Base-by-base conservation (phyloP, 2,113 vertebrate species). In the Enhydra lutris region DNA sequence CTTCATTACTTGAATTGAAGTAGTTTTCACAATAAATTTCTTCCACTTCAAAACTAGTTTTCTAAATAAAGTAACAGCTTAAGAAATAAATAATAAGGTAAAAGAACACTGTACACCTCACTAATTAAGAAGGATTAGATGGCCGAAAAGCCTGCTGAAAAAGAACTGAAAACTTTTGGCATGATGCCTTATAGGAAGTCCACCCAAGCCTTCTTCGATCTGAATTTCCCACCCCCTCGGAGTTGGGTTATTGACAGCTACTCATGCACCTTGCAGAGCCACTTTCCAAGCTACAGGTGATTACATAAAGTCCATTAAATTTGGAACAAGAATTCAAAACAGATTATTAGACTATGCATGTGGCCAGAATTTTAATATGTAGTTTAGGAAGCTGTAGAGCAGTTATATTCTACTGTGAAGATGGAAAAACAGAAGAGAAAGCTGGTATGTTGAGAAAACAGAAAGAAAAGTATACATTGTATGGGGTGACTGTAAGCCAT, bases 1-100 rank as follows among this genome's bases (percentile, higher is more conserved):
- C 91, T 88, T 39, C 80, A 24, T 92, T 95, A 9, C n/a, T 84
- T 69, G 26, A 34, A 9, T 39, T 81, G 39, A 95, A 89, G 78
- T 20, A 45, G 0, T 94, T 55, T 87, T 92, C 24, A 84, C n/a
- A 85, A 65, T 45, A 74, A 78, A 63, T 92, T 34, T 81, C 13
- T 74, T 92, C 55, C 76, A 7, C 31, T 80, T 10, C 26, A 34
- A 96, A 86, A 50, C 36, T 73, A 42, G 2, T 81, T 81, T 67
- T 79, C 4, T 74, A 73, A 92, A 63, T 89, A 95, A 74, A 93
- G 59, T 59, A 34, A 67, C 20, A 59, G 20, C 31, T 55, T 86
- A 69, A 90, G 20, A 71, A 90, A 91, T 29, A 36, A 36, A 65
- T 36, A 47, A 47, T 39, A 71, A 82, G 59, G 78, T 59, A 52